Evolutionary conservation across 2,797 vertebrate species (phyloP), one percentile per base, ranked within the genome.

Genomic region (Limnodromus scolopaceus): DNA sequence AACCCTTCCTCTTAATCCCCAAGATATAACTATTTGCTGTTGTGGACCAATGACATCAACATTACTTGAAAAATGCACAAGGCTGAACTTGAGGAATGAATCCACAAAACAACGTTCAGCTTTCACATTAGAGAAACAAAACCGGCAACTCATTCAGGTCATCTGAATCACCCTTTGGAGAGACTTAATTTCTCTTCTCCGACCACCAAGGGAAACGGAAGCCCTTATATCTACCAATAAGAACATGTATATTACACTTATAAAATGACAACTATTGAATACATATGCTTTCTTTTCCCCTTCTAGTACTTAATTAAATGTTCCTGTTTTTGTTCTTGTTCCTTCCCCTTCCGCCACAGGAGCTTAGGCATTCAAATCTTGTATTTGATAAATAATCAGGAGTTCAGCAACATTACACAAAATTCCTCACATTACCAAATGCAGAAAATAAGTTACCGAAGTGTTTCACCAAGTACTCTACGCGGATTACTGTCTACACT

Each of bases 281-380:
- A 23, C 16, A 9, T 3, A 17, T 0, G 4, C 25, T 38, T 43
- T 60, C 60, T 68, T 46, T 19, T 32, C 30, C 55, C 32, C 20
- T 55, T 76, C 32, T 28, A 60, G 41, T n/a, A 34, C n/a, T 15
- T 6, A 85, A 89, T 27, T 36, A 64, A 51, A 25, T 2, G 5
- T 5, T 57, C 14, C 13, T 6, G 8, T 8, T 65, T 60, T 39
- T 58, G 25, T 41, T 81, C 32, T 32, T 25, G 4, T 14, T 87
- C 74, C 34, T 58, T 13, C 2, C 16, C 16, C 6, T 39, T 65
- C 38, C 32, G 22, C 30, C 9, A 27, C 19, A 83, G 39, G 13
- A 66, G 46, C 2, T 66, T 20, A 24, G 0, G 0, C 36, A 60
- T 45, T 66, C 8, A 39, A 69, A 46, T 36, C 34, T 60, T 53